phyloP scores from a whole-genome alignment of 2,888 invertebrate genomes.

The Drosophila neotestacea region DNA sequence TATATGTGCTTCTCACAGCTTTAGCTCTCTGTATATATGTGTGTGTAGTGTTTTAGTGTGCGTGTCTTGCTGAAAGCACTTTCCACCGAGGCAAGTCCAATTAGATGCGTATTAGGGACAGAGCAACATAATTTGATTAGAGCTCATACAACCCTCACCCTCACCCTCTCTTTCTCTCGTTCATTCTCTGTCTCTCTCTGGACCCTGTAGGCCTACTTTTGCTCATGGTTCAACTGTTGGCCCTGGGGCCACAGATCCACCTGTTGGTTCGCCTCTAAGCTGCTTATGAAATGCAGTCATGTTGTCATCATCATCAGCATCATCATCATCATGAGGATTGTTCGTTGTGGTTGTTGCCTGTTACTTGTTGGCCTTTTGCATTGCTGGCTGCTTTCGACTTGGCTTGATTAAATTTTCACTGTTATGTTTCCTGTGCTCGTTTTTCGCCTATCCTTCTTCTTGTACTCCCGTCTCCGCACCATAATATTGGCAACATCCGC shows the following conservation, averaged over 20 bases:
- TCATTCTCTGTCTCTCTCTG: background rate
- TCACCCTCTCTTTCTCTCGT: background rate
- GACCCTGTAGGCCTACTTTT: conserved; percentile 11
- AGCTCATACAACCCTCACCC: conserved; percentile 7
- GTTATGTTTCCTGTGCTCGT: conserved; percentile 69
- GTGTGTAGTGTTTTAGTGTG: conserved; percentile 8
- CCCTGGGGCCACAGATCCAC: conserved; percentile 28
- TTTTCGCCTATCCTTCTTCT: conserved; percentile 53
- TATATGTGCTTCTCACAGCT: conserved; percentile 35
- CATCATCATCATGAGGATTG: conserved; percentile 22
- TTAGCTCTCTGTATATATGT: conserved; percentile 5
- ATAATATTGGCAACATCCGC: conserved; percentile 79
- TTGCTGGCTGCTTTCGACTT: conserved; percentile 58
- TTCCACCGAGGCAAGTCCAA: conserved; percentile 65
- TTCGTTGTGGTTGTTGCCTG: conserved; percentile 32
- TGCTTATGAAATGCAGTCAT: conserved; percentile 72
- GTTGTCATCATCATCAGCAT: conserved; percentile 35
- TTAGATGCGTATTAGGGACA: conserved; percentile 71
- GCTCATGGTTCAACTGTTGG: conserved; percentile 8
- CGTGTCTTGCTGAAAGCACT: conserved; percentile 35
- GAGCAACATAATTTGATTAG: conserved; percentile 68
- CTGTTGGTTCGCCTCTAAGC: conserved; percentile 65
- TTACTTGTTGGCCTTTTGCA: conserved; percentile 35
- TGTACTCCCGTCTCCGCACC: conserved; percentile 17
- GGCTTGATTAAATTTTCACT: conserved; percentile 80